These are phyloP conservation scores for Pyrgilauda ruficollis DNA, from an alignment of 2,113 vertebrate genomes.

Conservation along the genomic window DNA sequence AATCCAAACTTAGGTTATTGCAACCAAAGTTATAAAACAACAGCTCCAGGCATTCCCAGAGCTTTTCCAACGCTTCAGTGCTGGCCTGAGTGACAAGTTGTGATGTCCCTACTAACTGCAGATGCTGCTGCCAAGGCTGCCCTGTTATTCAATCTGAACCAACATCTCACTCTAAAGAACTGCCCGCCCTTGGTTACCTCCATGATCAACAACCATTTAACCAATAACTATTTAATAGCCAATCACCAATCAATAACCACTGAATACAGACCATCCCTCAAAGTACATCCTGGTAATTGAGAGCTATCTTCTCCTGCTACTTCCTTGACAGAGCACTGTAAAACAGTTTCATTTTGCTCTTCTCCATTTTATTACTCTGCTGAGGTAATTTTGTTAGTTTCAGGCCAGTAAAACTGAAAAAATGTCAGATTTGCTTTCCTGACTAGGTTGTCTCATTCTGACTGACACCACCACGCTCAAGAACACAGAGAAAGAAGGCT, in stretches of 20 bases:
- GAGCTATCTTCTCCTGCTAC: not conserved
- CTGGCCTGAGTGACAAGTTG: not conserved
- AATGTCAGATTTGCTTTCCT: not conserved
- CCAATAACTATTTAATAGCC: not conserved
- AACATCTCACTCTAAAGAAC: not conserved
- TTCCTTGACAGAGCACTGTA: not conserved
- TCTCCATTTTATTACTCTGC: not conserved
- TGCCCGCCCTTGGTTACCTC: not conserved
- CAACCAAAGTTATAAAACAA: not conserved
- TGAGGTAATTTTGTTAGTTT: not conserved
- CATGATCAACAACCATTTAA: not conserved
- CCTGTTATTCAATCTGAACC: not conserved
- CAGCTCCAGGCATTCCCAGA: no score
- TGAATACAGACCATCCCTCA: not conserved
- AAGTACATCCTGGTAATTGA: not conserved
- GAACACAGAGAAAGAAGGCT: not conserved
- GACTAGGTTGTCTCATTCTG: not conserved
- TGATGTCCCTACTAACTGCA: not conserved
- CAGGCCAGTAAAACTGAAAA: not conserved
- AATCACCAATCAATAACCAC: not conserved
- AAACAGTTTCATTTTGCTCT: not conserved
- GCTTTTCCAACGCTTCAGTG: not conserved
- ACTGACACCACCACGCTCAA: not conserved
- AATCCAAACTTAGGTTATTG: not conserved
- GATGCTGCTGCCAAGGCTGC: not conserved